Base-by-base conservation (phyloP, 2,113 vertebrate species). In the Ctenodactylus gundi region DNA sequence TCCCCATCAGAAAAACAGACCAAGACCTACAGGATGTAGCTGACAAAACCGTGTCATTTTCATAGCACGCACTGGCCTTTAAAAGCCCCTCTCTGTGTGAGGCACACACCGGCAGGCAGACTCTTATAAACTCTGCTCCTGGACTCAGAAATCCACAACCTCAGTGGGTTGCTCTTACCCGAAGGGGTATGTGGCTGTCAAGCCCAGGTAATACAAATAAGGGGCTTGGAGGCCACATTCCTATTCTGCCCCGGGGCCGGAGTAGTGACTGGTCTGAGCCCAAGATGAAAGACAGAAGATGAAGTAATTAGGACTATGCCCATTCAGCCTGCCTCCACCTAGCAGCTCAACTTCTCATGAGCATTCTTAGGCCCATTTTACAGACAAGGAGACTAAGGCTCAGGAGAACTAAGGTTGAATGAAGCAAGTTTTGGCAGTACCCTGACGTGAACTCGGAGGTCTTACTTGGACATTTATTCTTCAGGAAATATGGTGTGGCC, bases 371-470 rank as follows among this genome's bases (percentile, higher is more conserved):
- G 27, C 55, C 84, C 80, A 62, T 76, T 82, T 90, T 25, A 88
- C 82, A 94, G 83, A 84, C 9, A 53, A 53, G n/a, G 67, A 82
- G 31, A 82, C 44, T 51, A 84, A 95, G 55, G 39, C 55, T 62
- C 12, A 9, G 58, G 25, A 27, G 17, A 68, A n/a, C 15, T 41
- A 41, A 76, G 44, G 73, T 55, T 17, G 31, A 10, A 46, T 2
- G 39, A 44, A 6, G 53, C 23, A 17, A 41, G 64, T 17, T 34
- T 25, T 11, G 36, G 20, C 67, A 64, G 34, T 8, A 18, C n/a
- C 53, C 36, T 39, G 41, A 34, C 15, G 4, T 25, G 41, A 55
- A 46, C 65, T 44, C n/a, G 2, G 4, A 39, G 21, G 29, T 72
- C 57, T n/a, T 77, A 55, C 62, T 13, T 9, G 46, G 39, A 13